phyloP scores from a whole-genome alignment of 2,113 vertebrate species.

The Geococcyx californianus region DNA sequence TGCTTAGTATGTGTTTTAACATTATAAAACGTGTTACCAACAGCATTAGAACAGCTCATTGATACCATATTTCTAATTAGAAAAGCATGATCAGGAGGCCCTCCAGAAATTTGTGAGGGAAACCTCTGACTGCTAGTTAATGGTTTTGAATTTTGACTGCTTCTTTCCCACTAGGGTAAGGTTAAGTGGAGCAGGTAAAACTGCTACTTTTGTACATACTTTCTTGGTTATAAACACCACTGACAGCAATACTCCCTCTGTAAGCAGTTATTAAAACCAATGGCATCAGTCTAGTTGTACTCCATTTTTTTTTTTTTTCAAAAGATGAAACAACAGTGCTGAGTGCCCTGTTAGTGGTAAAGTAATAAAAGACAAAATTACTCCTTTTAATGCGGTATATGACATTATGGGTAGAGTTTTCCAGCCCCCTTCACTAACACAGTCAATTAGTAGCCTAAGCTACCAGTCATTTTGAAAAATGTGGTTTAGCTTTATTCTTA shows the following conservation, averaged over 20 bases:
- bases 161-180: not conserved
- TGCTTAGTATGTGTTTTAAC: not conserved
- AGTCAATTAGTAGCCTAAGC: not conserved
- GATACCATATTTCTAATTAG: constrained; percentile 8
- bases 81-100: constrained; percentile 15
- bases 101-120: not conserved
- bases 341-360: constrained; percentile 17
- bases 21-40: not conserved
- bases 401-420: not conserved
- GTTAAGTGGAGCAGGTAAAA: not conserved
- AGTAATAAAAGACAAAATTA: constrained; percentile 20
- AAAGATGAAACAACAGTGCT: not conserved
- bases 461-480: not conserved
- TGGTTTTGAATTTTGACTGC: not conserved
- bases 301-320: not conserved
- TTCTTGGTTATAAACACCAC: not conserved
- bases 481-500: not conserved
- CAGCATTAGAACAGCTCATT: not conserved
- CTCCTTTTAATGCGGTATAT: not conserved
- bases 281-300: not conserved
- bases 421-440: not conserved
- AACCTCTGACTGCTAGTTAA: not conserved
- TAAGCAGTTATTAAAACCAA: not conserved
- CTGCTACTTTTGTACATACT: not conserved
- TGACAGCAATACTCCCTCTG: not conserved